Evolutionary conservation across 2,888 invertebrate species (phyloP), one percentile per base, ranked within the genome.

Genomic region (Oxyteleia sp.): DNA sequence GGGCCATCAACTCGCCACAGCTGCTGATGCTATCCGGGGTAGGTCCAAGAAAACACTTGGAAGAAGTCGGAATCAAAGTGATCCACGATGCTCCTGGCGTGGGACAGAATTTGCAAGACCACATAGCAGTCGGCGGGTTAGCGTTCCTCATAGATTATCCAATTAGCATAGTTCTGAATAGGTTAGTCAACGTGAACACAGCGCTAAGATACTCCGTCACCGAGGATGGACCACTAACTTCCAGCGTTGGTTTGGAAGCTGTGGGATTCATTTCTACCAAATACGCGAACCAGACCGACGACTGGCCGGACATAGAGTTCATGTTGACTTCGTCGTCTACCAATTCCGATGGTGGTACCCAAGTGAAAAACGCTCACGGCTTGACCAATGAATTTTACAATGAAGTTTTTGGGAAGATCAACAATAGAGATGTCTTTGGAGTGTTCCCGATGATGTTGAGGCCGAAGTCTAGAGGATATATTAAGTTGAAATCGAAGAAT

Each of bases 281-380:
- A 93, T 98, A 97, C 91, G 97, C 97, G 0, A 98, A 98, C 90
- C 94, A 96, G 66, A 95, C 96, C 0, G 97, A 98, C 71, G 98
- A 98, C 91, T 98, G 97, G 97, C 98, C 98, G 0, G 98, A 98
- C 90, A 97, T 98, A 83, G 97, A 98, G 91, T 97, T 98, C 89
- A 98, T 98, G 97, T 94, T 98, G 93, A 96, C 97, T 0, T 96
- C 97, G 23, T 95, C 96, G 0, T 96, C 97, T 0, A 96, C 97
- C 0, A 96, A 95, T 57, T 97, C 97, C 0, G 98, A 98, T 89
- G 97, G 97, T n/a, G 97, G 98, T 0, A 95, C 96, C 0, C 96
- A 96, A 91, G 96, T 96, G 0, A 97, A 96, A 90, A 95, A 94
- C 43, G 98, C 98, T 0, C 98, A 98, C 88, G 96, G 98, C 0